A percentile compares a stretch with the other conserved stretches of the same genome.
Evolutionary conservation across 2,888 invertebrate species (phyloP).

Genomic region (Aspidiotus rigidus): DNA sequence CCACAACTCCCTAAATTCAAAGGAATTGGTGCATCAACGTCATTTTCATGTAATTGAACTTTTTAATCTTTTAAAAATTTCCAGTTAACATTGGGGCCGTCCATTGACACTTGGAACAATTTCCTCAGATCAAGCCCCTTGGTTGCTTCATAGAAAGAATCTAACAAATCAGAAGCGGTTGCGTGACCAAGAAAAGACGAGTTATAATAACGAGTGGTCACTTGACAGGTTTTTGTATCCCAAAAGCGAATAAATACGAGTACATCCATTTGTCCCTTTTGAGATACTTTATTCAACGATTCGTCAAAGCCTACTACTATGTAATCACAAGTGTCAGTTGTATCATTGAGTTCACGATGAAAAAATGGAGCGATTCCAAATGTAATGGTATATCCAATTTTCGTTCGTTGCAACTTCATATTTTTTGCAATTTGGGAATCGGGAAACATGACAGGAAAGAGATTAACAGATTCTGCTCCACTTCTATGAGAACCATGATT

Average conservation of each 20-base stretch:
- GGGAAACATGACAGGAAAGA: conserved; percentile 5
- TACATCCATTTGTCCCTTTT: conserved; percentile 9
- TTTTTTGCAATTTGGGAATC: conserved; percentile 6
- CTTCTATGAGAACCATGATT: background rate
- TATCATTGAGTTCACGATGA: background rate
- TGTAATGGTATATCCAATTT: conserved; percentile 1
- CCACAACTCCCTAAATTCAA: background rate
- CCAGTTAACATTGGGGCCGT: conserved; percentile 3
- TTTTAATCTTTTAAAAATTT: background rate
- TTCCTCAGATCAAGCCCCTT: background rate
- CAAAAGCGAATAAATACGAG: background rate
- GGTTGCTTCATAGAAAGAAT: background rate
- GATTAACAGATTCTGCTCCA: background rate
- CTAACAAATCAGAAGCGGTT: background rate
- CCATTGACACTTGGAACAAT: background rate
- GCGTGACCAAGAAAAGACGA: background rate
- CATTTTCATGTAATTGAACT: background rate
- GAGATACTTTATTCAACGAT: conserved; percentile 9
- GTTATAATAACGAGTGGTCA: background rate
- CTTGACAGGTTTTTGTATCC: background rate
- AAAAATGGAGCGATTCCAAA: conserved; percentile 2
- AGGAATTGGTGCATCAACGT: background rate
- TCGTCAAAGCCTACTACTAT: conserved; percentile 9
- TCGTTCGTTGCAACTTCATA: conserved; percentile 3
- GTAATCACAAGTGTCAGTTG: background rate